Base-by-base conservation (phyloP, 2,797 vertebrate species). In the Amphiprion clarkii region DNA sequence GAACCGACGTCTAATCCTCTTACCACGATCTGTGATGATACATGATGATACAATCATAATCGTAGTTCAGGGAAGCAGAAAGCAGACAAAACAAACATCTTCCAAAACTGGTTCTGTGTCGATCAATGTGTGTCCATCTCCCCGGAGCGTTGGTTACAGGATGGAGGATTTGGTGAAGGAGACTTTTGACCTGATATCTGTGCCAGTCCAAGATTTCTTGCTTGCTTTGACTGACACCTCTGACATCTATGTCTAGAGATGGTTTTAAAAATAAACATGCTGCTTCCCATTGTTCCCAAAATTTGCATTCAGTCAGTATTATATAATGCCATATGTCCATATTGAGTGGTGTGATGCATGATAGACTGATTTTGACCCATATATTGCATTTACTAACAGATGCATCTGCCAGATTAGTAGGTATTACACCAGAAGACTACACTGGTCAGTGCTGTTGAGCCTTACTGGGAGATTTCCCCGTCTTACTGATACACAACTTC, bases 1-100 rank as follows among this genome's bases (percentile, higher is more conserved):
- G 67, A 83, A 84, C 81, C 9, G 6, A 42, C 54, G 10, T 72
- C 75, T 92, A 90, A 93, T 92, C 93, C 89, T 91, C 87, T 93
- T 92, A 88, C 72, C 59, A 59, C 39, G 79, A 89, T 91, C 73
- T 82, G 79, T 66, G 83, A 90, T 87, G 87, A 92, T 88, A 84
- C 89, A 87, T 16, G 71, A 88, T 87, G 88, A 89, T 88, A 89
- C 81, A 76, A 71, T 88, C 84, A 53, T 92, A 62, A 87, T 88
- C 72, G 16, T 71, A 76, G 76, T 88, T 80, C 69, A 84, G 63
- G 60, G 69, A 83, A 62, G 68, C 62, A 82, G 67, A 78, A 88
- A 75, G 74, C 67, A 74, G 84, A 76, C 77, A 77, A 85, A 90
- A 75, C 79, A 81, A 87, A 85, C 78, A 68, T 79, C 74, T 53